Evolutionary conservation across 2,888 invertebrate species (phyloP), one percentile per base, ranked within the genome.

Genomic region (Drosophila koepferae): DNA sequence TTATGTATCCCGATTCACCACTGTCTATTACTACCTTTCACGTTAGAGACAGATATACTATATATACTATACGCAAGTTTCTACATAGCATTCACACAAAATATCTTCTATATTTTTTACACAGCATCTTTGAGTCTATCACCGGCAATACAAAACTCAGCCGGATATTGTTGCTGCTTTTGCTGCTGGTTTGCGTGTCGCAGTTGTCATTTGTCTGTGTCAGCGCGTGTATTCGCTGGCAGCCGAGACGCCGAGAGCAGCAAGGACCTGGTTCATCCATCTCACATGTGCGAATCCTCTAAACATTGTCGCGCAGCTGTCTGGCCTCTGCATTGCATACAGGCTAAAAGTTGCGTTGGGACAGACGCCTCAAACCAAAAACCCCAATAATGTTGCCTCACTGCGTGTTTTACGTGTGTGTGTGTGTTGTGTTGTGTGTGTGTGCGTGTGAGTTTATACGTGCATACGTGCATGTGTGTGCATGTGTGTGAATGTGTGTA

Each of bases 121-220:
- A 40, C 49, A 49, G 40, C 31, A 60, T 60, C 20, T 16, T 8
- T 18, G 3, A 2, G 10, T 2, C 20, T 2, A 0, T 16, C 44
- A 46, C 2, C 1, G 0, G 0, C 14, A 2, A 9, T 9, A 8
- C 0, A 8, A n/a, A n/a, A 12, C 23, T 12, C 36, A 12, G 20
- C 44, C n/a, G n/a, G 20, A 18, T 59, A 54, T 55, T 56, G 31
- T 34, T 60, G 20, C 46, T 49, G 49, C 18, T 69, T 28, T 49
- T 12, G 36, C 63, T 40, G 69, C 63, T 63, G 44, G 65, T 46
- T 77, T 51, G 49, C 74, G 72, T 70, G 74, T 77, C 83, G 78
- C 77, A 63, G 60, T 62, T 82, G 80, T 81, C 86, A 87, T 88
- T 88, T 86, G 82, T 88, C 83, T 85, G 78, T 78, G 88, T 82